A percentile compares a stretch with the other conserved stretches of the same genome.
phyloP scores from a whole-genome alignment of 2,113 vertebrate genomes.

The Ptilonorhynchus violaceus region DNA sequence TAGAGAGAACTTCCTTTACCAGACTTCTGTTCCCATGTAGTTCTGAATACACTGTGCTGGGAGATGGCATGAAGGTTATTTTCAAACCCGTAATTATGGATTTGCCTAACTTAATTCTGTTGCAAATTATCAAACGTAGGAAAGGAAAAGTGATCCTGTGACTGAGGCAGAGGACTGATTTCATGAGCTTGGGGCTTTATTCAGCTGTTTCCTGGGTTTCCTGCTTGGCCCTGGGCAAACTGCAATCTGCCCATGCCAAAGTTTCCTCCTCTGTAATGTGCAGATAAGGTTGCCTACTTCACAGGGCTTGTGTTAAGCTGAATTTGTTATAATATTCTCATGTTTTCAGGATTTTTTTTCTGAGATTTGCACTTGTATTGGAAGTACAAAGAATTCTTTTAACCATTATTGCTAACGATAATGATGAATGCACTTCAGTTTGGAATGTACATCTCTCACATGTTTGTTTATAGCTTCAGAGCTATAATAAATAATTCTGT shows the following conservation, averaged over 20 bases:
- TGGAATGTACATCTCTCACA: conserved; percentile 10
- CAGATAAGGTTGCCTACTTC: not conserved
- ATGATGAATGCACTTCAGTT: not conserved
- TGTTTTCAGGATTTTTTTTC: not conserved
- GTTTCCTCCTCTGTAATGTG: conserved; percentile 29
- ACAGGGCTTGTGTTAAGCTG: not conserved
- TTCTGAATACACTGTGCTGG: not conserved
- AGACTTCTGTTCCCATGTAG: not conserved
- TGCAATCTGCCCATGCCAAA: not conserved
- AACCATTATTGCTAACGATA: not conserved
- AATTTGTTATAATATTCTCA: not conserved
- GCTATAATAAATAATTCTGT: conserved; percentile 47
- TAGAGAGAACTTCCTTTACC: not conserved
- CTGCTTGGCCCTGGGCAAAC: not conserved
- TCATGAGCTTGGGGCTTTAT: not conserved
- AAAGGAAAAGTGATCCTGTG: conserved; percentile 15
- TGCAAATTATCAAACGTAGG: not conserved
- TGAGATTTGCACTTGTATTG: not conserved
- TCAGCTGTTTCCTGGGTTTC: not conserved
- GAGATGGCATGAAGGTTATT: not conserved
- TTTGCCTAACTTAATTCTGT: not conserved
- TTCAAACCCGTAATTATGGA: not conserved
- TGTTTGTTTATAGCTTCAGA: conserved; percentile 31
- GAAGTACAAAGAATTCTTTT: conserved; percentile 5
- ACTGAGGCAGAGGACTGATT: not conserved